These are phyloP conservation scores for Megalurothrips usitatus DNA, from an alignment of 2,888 invertebrate species.

Conservation along the genomic window DNA sequence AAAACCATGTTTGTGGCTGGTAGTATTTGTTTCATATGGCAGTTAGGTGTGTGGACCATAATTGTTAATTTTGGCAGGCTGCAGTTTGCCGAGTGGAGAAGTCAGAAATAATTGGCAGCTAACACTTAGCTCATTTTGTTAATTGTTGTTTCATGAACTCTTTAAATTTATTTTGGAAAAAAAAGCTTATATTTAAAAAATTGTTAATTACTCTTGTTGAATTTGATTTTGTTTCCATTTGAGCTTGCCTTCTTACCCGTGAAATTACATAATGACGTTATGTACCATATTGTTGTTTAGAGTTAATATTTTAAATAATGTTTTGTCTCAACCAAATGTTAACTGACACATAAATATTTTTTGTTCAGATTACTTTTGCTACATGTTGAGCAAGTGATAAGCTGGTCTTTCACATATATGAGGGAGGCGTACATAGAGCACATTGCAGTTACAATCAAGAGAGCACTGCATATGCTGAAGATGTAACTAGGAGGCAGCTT, in stretches of 20 bases:
- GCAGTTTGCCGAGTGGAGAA: not conserved
- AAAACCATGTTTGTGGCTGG: too few species aligned
- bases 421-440: not conserved
- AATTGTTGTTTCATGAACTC: not conserved
- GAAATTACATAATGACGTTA: not conserved
- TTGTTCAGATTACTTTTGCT: not conserved
- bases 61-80: not conserved
- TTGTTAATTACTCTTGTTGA: constrained; percentile 10
- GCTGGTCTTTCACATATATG: constrained; percentile 20
- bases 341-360: not conserved
- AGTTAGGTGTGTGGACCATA: constrained; percentile 20
- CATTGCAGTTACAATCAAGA: not conserved
- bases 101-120: not conserved
- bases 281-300: not conserved
- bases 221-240: not conserved
- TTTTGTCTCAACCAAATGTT: constrained; percentile 1
- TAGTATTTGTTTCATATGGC: not conserved
- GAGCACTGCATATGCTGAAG: not conserved
- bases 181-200: not conserved
- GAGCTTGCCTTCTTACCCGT: not conserved
- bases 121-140: not conserved
- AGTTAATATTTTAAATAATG: constrained; percentile 20
- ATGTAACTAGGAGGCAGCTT: not conserved
- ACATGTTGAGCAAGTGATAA: constrained; percentile 22
- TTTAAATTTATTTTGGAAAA: constrained; percentile 4